Evolutionary conservation across 2,113 vertebrate genomes (phyloP), one percentile per base, ranked within the genome.

Genomic region (Boleophthalmus pectinirostris): DNA sequence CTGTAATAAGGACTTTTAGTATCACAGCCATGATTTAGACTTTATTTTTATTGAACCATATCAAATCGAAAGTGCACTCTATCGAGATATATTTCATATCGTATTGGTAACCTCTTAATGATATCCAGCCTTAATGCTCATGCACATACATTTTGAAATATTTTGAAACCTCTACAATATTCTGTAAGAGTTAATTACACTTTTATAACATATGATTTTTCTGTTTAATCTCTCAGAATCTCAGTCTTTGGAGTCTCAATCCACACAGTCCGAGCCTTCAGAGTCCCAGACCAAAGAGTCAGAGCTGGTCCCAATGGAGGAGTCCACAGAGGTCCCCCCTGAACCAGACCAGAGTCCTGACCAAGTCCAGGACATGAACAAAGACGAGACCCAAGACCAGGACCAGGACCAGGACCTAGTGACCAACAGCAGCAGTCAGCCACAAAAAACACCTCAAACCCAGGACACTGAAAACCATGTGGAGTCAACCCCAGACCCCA

Each of bases 241-340:
- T 20, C 53, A 54, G 53, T 21, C n/a, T 12, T 1, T 12, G 2
- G 54, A 56, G n/a, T 21, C 53, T 23, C 53, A 56, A n/a, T 4
- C 54, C 54, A 23, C 21, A 21, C n/a, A 56, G n/a, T 56, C 49
- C 16, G 49, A 51, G 49, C 49, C 49, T 51, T 16, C 15, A 51
- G 49, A 51, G 16, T 51, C 49, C 16, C 49, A 51, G 49, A 51
- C 69, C 60, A 66, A 84, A 73, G 78, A 82, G 1, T 82, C 85
- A 0, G 85, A 87, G 57, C 24, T 72, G 0, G 3, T 64, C 2
- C 23, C 58, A 23, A 67, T 13, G 2, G 77, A 82, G 4, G 74
- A 86, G 53, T 70, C 80, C 10, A 45, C 72, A 0, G 35, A 76
- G 0, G 84, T 70, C 56, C 25, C 70, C 8, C 66, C 89, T 29